A percentile compares a stretch with the other conserved stretches of the same genome.
Evolutionary conservation across 2,888 invertebrate genomes (phyloP).

Genomic region (Sylvicola cinctus): DNA sequence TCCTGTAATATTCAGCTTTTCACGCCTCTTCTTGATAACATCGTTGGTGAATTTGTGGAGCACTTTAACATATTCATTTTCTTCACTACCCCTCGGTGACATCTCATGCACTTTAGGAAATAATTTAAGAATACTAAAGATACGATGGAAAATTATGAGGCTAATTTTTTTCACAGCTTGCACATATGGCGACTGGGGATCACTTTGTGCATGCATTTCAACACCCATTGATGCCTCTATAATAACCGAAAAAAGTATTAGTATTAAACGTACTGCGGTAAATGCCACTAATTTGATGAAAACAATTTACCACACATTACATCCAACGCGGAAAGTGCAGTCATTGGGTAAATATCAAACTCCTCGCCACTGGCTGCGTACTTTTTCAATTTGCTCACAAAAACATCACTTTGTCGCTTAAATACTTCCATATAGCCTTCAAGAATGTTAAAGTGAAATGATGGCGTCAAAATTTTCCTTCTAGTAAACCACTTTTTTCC

Average conservation of each 20-base stretch:
- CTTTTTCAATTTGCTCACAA: constrained; percentile 29
- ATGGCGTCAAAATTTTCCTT: constrained; percentile 45
- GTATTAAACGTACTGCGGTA: no score
- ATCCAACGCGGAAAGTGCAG: constrained; percentile 32
- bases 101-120: neutral
- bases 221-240: constrained; percentile 74
- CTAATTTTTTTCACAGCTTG: constrained; percentile 34
- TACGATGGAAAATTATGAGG: neutral
- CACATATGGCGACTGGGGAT: constrained; percentile 49
- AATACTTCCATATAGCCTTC: constrained; percentile 45
- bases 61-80: no score
- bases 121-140: neutral
- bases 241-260: no score
- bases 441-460: constrained; percentile 54
- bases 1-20: constrained; percentile 16
- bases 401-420: constrained; percentile 33
- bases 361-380: constrained; percentile 22
- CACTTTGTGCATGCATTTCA: constrained; percentile 45
- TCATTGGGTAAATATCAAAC: constrained; percentile 33
- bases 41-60: constrained; percentile 30
- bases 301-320: constrained; percentile 31
- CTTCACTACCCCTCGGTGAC: no score
- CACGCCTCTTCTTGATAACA: constrained; percentile 29
- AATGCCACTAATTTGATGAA: no score
- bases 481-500: constrained; percentile 37